Evolutionary conservation across 2,113 vertebrate species (phyloP).

Genomic region (Myrmecophaga tridactyla): DNA sequence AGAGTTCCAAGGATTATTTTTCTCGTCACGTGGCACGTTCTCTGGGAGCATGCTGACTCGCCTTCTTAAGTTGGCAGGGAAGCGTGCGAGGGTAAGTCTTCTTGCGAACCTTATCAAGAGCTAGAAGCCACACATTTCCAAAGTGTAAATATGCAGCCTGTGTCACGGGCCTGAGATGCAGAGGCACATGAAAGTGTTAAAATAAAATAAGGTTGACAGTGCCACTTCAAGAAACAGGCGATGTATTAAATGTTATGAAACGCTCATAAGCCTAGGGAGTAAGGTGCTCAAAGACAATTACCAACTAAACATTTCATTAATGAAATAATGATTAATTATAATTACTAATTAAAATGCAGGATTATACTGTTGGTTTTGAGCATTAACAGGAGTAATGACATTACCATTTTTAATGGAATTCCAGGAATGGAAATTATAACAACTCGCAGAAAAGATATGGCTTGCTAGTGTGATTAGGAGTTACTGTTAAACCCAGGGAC

Average conservation of each 20-base stretch:
- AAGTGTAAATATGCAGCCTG: conserved; percentile 21
- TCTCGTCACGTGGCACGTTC: neutral
- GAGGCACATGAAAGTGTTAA: conserved; percentile 64
- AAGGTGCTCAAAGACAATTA: conserved; percentile 87
- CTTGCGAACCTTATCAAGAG: conserved; percentile 25
- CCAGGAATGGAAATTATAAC: conserved; percentile 82
- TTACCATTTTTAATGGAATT: conserved; percentile 89
- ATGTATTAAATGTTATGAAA: conserved; percentile 81
- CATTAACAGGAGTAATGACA: conserved; percentile 84
- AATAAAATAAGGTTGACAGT: conserved; percentile 67
- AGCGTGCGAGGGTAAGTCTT: neutral
- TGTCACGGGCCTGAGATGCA: neutral
- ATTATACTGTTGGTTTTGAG: conserved; percentile 88
- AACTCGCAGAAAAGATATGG: conserved; percentile 76
- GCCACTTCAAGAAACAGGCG: conserved; percentile 73
- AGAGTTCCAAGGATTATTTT: conserved; percentile 55
- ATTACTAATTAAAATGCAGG: conserved; percentile 90
- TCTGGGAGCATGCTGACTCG: neutral
- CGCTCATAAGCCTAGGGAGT: conserved; percentile 83
- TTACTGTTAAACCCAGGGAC: conserved; percentile 84
- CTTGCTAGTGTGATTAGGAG: conserved; percentile 79
- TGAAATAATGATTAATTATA: conserved; percentile 91
- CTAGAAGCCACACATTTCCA: conserved; percentile 51
- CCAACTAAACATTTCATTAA: conserved; percentile 88
- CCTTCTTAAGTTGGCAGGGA: conserved; percentile 60